Conservation (phyloP, 2,113 vertebrate genomes). For the Gymnogyps californianus region DNA sequence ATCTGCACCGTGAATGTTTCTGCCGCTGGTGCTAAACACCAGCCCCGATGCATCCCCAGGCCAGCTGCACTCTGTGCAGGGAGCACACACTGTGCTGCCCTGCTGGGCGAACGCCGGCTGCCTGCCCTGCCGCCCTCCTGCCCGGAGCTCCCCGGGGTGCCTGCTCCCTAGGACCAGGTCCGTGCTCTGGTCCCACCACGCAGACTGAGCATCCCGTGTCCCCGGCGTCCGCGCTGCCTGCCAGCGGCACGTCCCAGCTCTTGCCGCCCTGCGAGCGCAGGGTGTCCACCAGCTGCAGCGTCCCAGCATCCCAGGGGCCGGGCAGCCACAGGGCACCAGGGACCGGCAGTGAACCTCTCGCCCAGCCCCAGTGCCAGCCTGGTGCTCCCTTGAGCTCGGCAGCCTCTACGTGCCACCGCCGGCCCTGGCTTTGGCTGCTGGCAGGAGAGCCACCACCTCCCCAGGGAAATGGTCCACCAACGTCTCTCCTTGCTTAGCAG, state of each 20-base stretch:
- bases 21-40: background rate
- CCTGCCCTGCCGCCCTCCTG: background rate
- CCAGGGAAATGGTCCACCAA: background rate
- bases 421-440: background rate
- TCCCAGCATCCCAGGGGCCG: background rate
- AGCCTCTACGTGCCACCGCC: background rate
- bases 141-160: background rate
- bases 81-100: background rate
- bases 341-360: background rate
- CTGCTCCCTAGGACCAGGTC: background rate
- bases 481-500: background rate
- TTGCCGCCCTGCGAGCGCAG: background rate
- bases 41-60: background rate
- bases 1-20: background rate
- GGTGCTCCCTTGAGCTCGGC: background rate
- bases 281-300: background rate
- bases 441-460: background rate
- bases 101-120: accelerated
- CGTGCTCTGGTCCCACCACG: background rate
- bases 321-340: background rate
- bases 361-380: background rate
- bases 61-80: background rate
- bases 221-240: accelerated
- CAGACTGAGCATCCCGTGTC: too few relatives aligned
- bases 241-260: background rate